A percentile compares a stretch with the other conserved stretches of the same genome.
Conservation (phyloP, 1,140 invertebrate genomes). For the Hyposmocoma kahamanoa region DNA sequence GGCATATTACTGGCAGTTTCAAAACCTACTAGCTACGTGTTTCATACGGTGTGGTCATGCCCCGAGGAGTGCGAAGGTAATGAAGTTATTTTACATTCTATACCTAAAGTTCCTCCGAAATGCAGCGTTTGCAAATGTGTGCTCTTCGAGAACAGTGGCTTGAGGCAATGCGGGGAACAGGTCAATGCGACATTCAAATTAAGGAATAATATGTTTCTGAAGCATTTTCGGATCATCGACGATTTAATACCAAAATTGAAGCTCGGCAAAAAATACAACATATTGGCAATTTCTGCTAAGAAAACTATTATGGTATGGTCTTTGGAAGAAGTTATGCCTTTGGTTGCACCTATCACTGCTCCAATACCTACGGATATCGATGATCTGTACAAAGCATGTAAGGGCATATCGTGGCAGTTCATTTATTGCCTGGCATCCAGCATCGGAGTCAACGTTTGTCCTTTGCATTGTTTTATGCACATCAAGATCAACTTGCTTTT, state of each 20-base stretch:
- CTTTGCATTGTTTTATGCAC: slow-evolving; percentile 53
- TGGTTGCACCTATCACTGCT: slow-evolving; percentile 27
- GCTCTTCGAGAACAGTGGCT: slow-evolving; percentile 51
- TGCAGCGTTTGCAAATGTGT: slow-evolving; percentile 48
- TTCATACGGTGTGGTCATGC: slow-evolving; percentile 61
- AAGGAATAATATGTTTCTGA: slow-evolving; percentile 26
- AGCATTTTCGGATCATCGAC: slow-evolving; percentile 34
- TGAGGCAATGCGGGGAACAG: slow-evolving; percentile 49
- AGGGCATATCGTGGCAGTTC: slow-evolving; percentile 50
- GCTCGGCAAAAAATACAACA: slow-evolving; percentile 33
- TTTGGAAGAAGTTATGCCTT: slow-evolving; percentile 31
- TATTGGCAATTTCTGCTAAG: slow-evolving; percentile 36
- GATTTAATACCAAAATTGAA: slow-evolving; percentile 42
- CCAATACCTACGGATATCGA: slow-evolving; percentile 36
- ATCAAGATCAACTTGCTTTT: slow-evolving; percentile 55
- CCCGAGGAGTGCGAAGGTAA: slow-evolving; percentile 61
- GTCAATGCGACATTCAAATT: slow-evolving; percentile 40
- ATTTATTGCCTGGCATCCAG: slow-evolving; percentile 54
- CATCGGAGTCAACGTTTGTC: slow-evolving; percentile 42
- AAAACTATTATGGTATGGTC: slow-evolving; percentile 37
- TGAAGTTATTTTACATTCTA: slow-evolving; percentile 50
- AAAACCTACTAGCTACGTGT: slow-evolving; percentile 41
- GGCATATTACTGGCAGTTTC: slow-evolving; percentile 42
- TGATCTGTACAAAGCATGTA: slow-evolving; percentile 36
- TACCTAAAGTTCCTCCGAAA: slow-evolving; percentile 51